Percentiles rank a stretch among this genome's conserved stretches.
phyloP scores from a whole-genome alignment of 2,113 vertebrate genomes.

The Vidua chalybeata region DNA sequence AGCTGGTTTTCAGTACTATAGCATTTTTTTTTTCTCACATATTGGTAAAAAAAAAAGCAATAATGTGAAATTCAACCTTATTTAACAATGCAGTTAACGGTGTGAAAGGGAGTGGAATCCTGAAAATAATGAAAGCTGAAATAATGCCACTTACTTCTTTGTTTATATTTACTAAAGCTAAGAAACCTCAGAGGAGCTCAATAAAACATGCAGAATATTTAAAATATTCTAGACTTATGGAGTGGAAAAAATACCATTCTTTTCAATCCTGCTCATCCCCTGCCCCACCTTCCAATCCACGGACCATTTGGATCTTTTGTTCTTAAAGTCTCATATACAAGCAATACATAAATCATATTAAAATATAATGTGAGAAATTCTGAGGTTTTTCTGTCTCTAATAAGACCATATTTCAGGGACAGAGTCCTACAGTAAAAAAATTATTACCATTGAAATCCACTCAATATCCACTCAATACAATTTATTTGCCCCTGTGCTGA shows the following conservation, averaged over 20 bases:
- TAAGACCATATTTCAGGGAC: neutral
- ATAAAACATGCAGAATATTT: neutral
- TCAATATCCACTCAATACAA: neutral
- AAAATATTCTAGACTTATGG: accelerated
- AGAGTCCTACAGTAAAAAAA: neutral
- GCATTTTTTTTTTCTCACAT: conserved; percentile 22
- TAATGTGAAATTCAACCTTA: neutral
- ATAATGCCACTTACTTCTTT: neutral
- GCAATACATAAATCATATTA: neutral
- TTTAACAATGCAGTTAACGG: neutral
- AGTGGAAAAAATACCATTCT: neutral
- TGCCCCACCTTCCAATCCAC: accelerated
- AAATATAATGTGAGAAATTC: neutral
- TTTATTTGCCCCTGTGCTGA: neutral
- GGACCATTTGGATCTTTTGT: neutral
- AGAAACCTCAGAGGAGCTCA: neutral
- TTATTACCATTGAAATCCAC: neutral
- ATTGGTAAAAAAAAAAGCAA: neutral
- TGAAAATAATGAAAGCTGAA: neutral
- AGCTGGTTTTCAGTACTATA: neutral
- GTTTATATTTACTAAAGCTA: neutral
- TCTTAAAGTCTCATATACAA: neutral
- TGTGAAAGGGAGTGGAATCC: neutral
- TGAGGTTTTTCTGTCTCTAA: neutral
- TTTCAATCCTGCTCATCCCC: neutral